These are phyloP conservation scores for Augochlora pura DNA, from an alignment of 1,140 invertebrate genomes.

Conservation along the genomic window DNA sequence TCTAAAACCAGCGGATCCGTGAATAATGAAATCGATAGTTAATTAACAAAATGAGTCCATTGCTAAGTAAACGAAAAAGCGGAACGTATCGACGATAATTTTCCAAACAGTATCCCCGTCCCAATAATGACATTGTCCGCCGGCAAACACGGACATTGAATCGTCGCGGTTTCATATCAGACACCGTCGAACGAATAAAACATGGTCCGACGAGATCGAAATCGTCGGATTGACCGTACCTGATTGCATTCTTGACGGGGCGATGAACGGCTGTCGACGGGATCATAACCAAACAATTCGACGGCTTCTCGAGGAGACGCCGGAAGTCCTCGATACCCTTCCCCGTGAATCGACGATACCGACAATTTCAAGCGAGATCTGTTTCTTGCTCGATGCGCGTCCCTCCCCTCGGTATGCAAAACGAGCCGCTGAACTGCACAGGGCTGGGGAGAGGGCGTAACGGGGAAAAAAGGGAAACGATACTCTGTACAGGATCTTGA, in stretches of 20 bases:
- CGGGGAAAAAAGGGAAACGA: conserved; percentile 22
- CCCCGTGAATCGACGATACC: too few species aligned
- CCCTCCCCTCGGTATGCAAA: conserved; percentile 57
- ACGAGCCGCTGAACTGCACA: too few species aligned
- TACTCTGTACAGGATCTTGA: conserved; percentile 42
- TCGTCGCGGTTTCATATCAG: too few species aligned
- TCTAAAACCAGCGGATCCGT: too few species aligned
- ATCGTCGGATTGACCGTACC: conserved; percentile 38
- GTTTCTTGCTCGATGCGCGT: conserved; percentile 42
- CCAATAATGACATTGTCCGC: too few species aligned
- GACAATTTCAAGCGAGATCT: conserved; percentile 44
- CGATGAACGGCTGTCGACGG: conserved; percentile 13
- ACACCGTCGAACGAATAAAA: too few species aligned
- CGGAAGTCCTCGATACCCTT: neutral
- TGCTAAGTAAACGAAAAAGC: too few species aligned
- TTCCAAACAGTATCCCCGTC: too few species aligned
- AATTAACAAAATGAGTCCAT: too few species aligned
- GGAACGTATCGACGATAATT: too few species aligned
- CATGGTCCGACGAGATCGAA: neutral
- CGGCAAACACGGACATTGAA: too few species aligned
- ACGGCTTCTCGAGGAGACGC: neutral
- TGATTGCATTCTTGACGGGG: conserved; percentile 51
- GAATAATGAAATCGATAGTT: too few species aligned
- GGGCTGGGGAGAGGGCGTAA: conserved; percentile 26
- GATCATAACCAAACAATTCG: conserved; percentile 49